These are phyloP conservation scores for Elephantulus edwardii DNA, from an alignment of 2,113 vertebrate genomes.

Conservation along the genomic window DNA sequence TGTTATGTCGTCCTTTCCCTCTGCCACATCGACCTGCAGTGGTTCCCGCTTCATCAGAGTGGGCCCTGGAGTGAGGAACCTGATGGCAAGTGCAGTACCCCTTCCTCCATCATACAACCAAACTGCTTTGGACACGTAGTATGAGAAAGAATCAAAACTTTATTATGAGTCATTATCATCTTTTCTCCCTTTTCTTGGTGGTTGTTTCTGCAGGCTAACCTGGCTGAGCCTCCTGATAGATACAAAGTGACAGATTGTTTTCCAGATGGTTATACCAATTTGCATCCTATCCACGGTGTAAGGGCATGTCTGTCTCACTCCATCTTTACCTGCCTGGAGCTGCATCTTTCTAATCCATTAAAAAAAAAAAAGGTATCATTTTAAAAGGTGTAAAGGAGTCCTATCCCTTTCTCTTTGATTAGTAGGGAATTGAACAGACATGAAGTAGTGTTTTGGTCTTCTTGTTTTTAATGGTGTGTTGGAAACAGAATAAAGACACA, in stretches of 20 bases:
- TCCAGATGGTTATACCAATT: conserved; percentile 44
- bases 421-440: not conserved
- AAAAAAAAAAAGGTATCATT: not conserved
- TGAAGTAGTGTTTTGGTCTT: not conserved
- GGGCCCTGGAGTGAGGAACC: not conserved
- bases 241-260: conserved; percentile 29
- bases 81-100: rapidly evolving
- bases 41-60: not conserved
- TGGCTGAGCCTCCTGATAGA: not conserved
- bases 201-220: not conserved
- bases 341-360: not conserved
- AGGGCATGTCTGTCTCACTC: not conserved
- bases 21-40: not conserved
- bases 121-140: rapidly evolving
- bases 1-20: not conserved
- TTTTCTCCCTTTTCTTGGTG: not conserved
- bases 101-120: no score
- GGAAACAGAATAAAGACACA: not conserved
- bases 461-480: not conserved
- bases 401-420: not conserved
- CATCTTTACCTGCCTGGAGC: not conserved
- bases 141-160: not conserved
- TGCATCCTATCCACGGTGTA: not conserved
- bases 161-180: rapidly evolving
- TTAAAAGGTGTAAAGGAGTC: not conserved